Base-by-base conservation (phyloP, 2,113 vertebrate species). In the Sarotherodon lohbergeri region DNA sequence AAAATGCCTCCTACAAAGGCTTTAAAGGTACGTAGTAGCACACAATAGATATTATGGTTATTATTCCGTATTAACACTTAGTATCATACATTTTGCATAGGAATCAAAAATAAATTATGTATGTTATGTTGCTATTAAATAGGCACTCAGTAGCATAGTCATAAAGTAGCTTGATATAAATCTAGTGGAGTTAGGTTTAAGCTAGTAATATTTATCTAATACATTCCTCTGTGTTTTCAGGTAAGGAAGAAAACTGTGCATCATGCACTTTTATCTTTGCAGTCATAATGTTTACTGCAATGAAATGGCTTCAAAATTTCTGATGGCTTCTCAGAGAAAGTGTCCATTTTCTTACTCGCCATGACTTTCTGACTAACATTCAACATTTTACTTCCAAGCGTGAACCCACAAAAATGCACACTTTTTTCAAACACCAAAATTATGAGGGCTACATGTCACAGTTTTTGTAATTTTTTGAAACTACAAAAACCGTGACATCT, bases 81-180 rank as follows among this genome's bases (percentile, higher is more conserved):
- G 57, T 86, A 29, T 76, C 83, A 73, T 73, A 90, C 34, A 90
- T 84, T 78, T 95, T 95, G 93, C 94, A 95, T 95, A 95, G 93
- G 66, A 86, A 92, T 86, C 22, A 79, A 24, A 11, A 85, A 13
- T 84, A 82, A 71, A 84, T 56, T 50, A 54, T 17, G 19, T 9
- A 27, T 73, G 46, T 68, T 79, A 5, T 78, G 76, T 68, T 78
- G 73, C 43, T 78, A 82, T 78, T 84, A 90, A 73, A 86, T 83
- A 91, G 91, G 86, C 93, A 92, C 90, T 90, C 73, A 80, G 80
- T 83, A 79, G 68, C 80, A 82, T 82, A 11, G 46, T 83, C 43
- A 57, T 78, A 80, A 7, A 71, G 32, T 55, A 89, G 87, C 63
- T 83, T 80, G 76, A 80, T 84, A 86, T 88, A 66, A 76, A 85